These are phyloP conservation scores for Tetanocera ferruginea DNA, from an alignment of 2,888 invertebrate genomes.

Conservation along the genomic window DNA sequence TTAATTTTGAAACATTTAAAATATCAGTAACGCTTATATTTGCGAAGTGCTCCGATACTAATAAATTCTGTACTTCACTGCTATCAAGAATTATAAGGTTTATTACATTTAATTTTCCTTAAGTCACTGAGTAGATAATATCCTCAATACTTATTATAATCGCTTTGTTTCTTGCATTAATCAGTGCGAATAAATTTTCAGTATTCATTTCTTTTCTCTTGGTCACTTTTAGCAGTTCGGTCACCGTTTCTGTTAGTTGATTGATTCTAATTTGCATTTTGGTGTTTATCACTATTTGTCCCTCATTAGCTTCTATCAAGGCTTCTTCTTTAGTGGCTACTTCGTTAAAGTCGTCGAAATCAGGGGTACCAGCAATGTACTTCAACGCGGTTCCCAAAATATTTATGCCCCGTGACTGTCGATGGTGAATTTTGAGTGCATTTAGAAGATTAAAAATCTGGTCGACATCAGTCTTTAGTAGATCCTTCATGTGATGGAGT, in stretches of 20 bases:
- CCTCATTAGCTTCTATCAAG: too few relatives aligned
- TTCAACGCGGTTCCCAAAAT: conserved; percentile 29
- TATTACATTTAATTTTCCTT: conserved; percentile 4
- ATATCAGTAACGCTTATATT: too few relatives aligned
- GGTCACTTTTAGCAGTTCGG: not conserved
- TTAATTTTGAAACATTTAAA: too few relatives aligned
- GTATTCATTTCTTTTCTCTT: not conserved
- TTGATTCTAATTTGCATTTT: too few relatives aligned
- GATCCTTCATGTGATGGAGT: not conserved
- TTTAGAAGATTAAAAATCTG: not conserved
- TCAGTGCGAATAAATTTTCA: not conserved
- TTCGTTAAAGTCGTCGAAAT: conserved; percentile 35
- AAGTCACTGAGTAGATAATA: conserved; percentile 10
- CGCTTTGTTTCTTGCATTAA: too few relatives aligned
- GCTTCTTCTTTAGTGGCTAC: conserved; percentile 26
- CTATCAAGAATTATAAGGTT: not conserved
- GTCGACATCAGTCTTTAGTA: not conserved
- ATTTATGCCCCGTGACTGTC: not conserved
- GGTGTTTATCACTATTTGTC: too few relatives aligned
- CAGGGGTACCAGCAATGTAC: conserved; percentile 36
- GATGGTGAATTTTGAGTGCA: conserved; percentile 29
- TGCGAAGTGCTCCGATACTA: too few relatives aligned
- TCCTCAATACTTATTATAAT: not conserved
- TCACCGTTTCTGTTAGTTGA: conserved; percentile 28
- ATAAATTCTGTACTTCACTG: too few relatives aligned